Conservation (phyloP, 2,113 vertebrate species). For the human (Homo sapiens) region GRCh38 chr19:35939501-35940000, state of each 20-base stretch:
- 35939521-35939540: constrained; percentile 94
- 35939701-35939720: constrained; percentile 97
- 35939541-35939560: constrained; percentile 95
- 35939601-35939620: constrained; percentile 93
- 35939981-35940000: constrained; percentile 97
- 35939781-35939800: constrained; percentile 90
- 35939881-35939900: constrained; percentile 92
- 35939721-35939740: constrained; percentile 93
- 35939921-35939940: constrained; percentile 93
- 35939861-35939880: constrained; percentile 92
- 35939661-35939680: constrained; percentile 96
- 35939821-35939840: constrained; percentile 93
- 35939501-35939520: constrained; percentile 94
- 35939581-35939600: constrained; percentile 92
- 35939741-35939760: constrained; percentile 92
- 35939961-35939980: constrained; percentile 94
- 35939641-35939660: constrained; percentile 88
- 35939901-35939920: constrained; percentile 97
- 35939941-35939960: constrained; percentile 91
- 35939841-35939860: constrained; percentile 93
- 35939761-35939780: constrained; percentile 94
- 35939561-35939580: constrained; percentile 96
- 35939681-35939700: constrained; percentile 93
- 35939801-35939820: constrained; percentile 94
- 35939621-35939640: constrained; percentile 98